Conservation (phyloP, 2,113 vertebrate genomes). For the Pseudonaja textilis region DNA sequence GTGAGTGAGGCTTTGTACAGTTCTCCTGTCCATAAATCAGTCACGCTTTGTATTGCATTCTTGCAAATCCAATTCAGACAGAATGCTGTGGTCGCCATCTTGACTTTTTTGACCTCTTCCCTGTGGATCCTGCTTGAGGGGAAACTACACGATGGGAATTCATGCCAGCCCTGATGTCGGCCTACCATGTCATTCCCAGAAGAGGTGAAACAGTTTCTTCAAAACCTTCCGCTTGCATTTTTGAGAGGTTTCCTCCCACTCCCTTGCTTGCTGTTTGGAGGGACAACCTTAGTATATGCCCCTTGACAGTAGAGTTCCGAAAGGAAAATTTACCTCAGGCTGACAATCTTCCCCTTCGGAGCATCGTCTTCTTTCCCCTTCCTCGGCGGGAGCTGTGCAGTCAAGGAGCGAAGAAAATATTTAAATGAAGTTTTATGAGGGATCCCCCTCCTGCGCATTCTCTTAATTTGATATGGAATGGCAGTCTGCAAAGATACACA, state of each 20-base stretch:
- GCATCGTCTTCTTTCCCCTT: neutral
- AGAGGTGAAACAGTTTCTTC: neutral
- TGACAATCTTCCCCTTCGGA: neutral
- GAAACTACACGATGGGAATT: neutral
- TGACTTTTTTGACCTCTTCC: neutral
- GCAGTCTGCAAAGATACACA: neutral
- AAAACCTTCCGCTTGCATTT: neutral
- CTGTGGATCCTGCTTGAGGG: neutral
- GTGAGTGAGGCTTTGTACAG: neutral
- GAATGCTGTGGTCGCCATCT: neutral
- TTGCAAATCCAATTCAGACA: neutral
- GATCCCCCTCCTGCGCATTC: slow-evolving; percentile 16
- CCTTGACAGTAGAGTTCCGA: neutral
- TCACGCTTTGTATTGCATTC: neutral
- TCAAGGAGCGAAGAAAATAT: slow-evolving; percentile 5
- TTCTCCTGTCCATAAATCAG: neutral
- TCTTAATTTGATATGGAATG: slow-evolving; percentile 8
- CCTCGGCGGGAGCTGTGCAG: neutral
- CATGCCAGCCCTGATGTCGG: neutral
- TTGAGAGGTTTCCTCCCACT: neutral
- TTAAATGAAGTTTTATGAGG: slow-evolving; percentile 15
- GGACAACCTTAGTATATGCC: neutral
- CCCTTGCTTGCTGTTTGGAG: neutral
- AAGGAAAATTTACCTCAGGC: neutral
- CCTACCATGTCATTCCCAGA: neutral